Evolutionary conservation across 2,888 invertebrate species (phyloP), one percentile per base, ranked within the genome.

Genomic region (Portevinia maculata): DNA sequence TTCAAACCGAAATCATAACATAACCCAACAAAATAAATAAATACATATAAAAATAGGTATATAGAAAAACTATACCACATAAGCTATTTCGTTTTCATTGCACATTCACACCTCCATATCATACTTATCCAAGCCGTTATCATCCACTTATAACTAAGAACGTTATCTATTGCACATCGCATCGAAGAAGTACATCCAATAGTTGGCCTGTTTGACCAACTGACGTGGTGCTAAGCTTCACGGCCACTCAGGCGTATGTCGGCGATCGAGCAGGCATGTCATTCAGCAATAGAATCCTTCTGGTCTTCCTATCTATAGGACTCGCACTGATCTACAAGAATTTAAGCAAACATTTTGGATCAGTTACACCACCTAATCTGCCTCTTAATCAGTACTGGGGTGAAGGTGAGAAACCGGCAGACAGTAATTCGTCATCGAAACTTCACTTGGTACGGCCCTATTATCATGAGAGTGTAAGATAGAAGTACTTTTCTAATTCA

Each of bases 351-450:
- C 9, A 85, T 17, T 84, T 88, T 50, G 85, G 81, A 1, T 76
- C 87, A 55, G 62, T 87, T 48, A 81, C 86, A 0, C 85, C 75
- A 0, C 89, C 90, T 0, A 19, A 83, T 8, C 39, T 89, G 37
- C 85, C 87, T 3, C 32, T 84, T 0, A 84, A 88, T 70, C 86
- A 89, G 84, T 90, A 89, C 87, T 90, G 89, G 89, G 89, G 89
- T 28, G 87, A 88, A 64, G 89, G 86, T 28, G 87, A 86, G 2
- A 71, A 84, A 21, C 89, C 89, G 0, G 79, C 75, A 41, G 87
- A 89, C 17, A 88, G 88, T 70, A 78, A 76, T 0, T 86, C 85
- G 15, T 60, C 62, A 3, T 34, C 15, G 17, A 30, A 48, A 1
- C 48, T 64, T n/a, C 71, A 76, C 48, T 28, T 52, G 6, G 21